Conservation (phyloP, 2,113 vertebrate species). For the Sinosuthora webbiana region DNA sequence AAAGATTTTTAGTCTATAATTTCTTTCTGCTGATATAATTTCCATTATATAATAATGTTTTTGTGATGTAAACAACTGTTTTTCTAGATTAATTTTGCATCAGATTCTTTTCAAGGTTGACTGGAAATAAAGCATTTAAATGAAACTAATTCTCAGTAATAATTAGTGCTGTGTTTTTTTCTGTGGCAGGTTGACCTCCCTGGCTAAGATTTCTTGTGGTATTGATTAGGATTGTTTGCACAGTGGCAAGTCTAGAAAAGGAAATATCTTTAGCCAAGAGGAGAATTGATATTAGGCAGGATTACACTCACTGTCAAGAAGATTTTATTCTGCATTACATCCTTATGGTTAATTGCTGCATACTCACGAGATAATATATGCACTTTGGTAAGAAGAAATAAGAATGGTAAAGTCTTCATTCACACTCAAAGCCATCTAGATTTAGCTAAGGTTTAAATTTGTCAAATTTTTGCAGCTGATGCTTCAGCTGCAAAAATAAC, state of each 20-base stretch:
- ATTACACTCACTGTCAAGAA: neutral
- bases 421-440: neutral
- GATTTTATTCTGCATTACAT: neutral
- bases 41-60: neutral
- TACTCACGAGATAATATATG: neutral
- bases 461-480: neutral
- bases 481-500: neutral
- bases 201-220: neutral
- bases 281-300: neutral
- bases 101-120: neutral
- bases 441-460: neutral
- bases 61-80: neutral
- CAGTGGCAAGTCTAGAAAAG: neutral
- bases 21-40: neutral
- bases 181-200: neutral
- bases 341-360: neutral
- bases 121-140: neutral
- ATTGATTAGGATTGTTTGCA: slow-evolving; percentile 12
- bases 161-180: neutral
- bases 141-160: neutral
- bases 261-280: neutral
- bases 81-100: neutral
- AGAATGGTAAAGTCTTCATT: neutral
- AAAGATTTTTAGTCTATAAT: neutral
- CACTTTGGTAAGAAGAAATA: neutral